Evolutionary conservation across 1,140 invertebrate genomes (phyloP).

Genomic region (Mycetomoellerius zeteki): DNA sequence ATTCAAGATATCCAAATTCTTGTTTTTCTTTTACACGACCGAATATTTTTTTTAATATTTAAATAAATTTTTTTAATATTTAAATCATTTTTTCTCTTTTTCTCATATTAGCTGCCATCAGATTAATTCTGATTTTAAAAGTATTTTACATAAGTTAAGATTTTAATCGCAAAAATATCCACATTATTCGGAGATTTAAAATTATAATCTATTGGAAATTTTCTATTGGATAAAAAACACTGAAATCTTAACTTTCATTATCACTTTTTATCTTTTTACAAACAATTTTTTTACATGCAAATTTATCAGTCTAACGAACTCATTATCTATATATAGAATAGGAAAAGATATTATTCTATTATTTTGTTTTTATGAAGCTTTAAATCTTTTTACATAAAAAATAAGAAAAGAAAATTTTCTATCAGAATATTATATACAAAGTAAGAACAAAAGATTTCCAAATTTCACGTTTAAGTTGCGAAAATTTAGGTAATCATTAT

Average conservation of each 20-base stretch:
- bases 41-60: neutral
- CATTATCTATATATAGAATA: conserved; percentile 49
- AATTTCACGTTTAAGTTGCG: conserved; percentile 7
- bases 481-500: neutral
- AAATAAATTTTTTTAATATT: neutral
- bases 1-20: neutral
- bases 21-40: neutral
- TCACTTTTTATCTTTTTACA: conserved; percentile 52
- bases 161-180: neutral
- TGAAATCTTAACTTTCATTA: conserved; percentile 72
- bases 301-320: conserved; percentile 16
- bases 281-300: conserved; percentile 6
- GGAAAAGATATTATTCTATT: conserved; percentile 57
- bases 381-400: conserved; percentile 9
- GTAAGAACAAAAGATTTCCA: conserved; percentile 1
- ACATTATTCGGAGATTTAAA: neutral
- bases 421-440: no score
- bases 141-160: neutral
- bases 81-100: neutral
- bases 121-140: conserved; percentile 1
- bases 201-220: neutral
- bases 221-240: conserved; percentile 22
- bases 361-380: conserved; percentile 33
- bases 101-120: no score
- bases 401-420: no score